phyloP scores from a whole-genome alignment of 2,888 invertebrate species.

The Polydrusus pterygomalis region DNA sequence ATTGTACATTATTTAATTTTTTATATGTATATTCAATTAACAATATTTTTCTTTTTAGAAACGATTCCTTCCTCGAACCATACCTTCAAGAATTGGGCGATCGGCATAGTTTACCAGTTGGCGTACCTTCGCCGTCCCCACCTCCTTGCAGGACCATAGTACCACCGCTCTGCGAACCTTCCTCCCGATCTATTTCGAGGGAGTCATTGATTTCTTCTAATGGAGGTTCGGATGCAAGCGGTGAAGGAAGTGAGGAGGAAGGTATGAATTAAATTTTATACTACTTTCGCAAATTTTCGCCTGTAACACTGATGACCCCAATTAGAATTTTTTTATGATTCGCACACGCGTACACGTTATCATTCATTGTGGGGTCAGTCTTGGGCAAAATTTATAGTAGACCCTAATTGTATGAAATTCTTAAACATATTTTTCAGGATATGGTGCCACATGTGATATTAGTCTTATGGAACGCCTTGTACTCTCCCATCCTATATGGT shows the following conservation, averaged over 20 bases:
- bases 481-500: slow-evolving; percentile 96
- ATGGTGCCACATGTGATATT: slow-evolving; percentile 88
- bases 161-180: slow-evolving; percentile 66
- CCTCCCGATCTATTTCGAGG: slow-evolving; percentile 72
- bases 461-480: slow-evolving; percentile 90
- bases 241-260: slow-evolving; percentile 73
- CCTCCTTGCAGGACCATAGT: slow-evolving; percentile 66
- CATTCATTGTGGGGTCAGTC: no score
- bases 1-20: no score
- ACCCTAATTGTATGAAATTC: no score
- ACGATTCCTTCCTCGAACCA: slow-evolving; percentile 83
- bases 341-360: no score
- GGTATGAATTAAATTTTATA: slow-evolving; percentile 36
- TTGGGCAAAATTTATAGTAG: no score
- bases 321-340: no score
- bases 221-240: slow-evolving; percentile 75
- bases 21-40: not conserved
- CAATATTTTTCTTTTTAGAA: slow-evolving; percentile 76
- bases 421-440: slow-evolving; percentile 69
- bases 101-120: slow-evolving; percentile 68
- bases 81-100: slow-evolving; percentile 79
- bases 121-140: slow-evolving; percentile 71
- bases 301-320: no score
- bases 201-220: slow-evolving; percentile 80
- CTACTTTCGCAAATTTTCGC: no score